Conservation (phyloP, 1,140 invertebrate genomes). For the Zaprionus vittiger region DNA sequence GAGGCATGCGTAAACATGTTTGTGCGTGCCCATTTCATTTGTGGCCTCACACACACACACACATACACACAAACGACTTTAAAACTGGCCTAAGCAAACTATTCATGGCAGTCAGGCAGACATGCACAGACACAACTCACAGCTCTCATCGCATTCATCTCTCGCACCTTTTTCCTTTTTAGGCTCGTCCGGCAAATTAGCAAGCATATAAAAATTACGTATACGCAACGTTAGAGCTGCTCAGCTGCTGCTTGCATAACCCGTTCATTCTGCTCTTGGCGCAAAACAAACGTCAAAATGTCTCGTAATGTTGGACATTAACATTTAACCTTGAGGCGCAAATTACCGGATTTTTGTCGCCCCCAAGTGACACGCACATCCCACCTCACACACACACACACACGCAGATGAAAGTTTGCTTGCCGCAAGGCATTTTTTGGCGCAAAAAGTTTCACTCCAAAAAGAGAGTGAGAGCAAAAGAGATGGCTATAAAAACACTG, state of each 20-base stretch:
- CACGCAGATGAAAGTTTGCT: constrained; percentile 36
- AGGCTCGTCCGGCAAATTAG: constrained; percentile 54
- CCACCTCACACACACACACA: constrained; percentile 9
- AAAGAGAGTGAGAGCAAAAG: not conserved
- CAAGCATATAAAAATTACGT: constrained; percentile 58
- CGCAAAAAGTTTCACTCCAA: constrained; percentile 31
- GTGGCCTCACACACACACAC: constrained; percentile 55
- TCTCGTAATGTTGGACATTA: constrained; percentile 76
- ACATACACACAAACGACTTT: constrained; percentile 35
- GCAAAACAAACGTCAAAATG: constrained; percentile 68
- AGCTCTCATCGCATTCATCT: constrained; percentile 3
- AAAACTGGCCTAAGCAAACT: constrained; percentile 63
- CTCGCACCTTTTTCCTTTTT: constrained; percentile 8
- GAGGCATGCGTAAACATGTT: constrained; percentile 35
- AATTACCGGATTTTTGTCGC: constrained; percentile 81
- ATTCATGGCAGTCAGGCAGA: not conserved
- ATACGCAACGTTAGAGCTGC: constrained; percentile 58
- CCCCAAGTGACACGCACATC: constrained; percentile 46
- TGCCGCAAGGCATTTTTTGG: constrained; percentile 47
- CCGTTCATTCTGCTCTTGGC: constrained; percentile 40
- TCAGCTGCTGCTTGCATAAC: constrained; percentile 44
- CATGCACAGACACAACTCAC: not conserved
- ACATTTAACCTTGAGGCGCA: constrained; percentile 80
- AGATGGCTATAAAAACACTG: constrained; percentile 38
- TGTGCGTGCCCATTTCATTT: constrained; percentile 43